Conservation (phyloP, 2,888 invertebrate species). For the Colletes collaris region DNA sequence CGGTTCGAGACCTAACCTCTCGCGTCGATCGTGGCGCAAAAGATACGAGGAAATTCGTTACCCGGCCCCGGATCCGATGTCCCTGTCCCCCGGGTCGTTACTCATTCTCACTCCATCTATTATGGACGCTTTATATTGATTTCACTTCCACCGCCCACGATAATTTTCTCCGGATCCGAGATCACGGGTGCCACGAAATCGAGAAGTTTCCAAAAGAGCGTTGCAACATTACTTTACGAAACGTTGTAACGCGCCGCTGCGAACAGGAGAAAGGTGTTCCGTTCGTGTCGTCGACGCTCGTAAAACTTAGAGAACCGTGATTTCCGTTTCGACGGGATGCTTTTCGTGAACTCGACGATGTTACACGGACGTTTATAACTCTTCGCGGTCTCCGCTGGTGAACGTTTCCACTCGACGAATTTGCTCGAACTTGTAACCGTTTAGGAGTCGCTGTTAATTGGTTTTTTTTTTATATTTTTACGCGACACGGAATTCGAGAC, state of each 20-base stretch:
- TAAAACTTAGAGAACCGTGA: slow-evolving; percentile 45
- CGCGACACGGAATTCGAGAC: too few species aligned
- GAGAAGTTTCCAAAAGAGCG: too few species aligned
- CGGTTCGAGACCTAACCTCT: slow-evolving; percentile 32
- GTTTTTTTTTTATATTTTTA: too few species aligned
- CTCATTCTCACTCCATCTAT: slow-evolving; percentile 38
- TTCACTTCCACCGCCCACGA: slow-evolving; percentile 52
- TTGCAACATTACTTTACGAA: too few species aligned
- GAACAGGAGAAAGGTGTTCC: slow-evolving; percentile 24
- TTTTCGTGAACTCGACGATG: too few species aligned
- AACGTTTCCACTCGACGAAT: too few species aligned
- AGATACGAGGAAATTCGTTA: slow-evolving; percentile 67
- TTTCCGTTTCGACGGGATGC: slow-evolving; percentile 11
- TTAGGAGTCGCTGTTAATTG: too few species aligned
- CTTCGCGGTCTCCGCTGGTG: too few species aligned
- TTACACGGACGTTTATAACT: too few species aligned
- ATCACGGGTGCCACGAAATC: neutral
- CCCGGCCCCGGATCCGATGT: slow-evolving; percentile 42
- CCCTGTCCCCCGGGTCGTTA: slow-evolving; percentile 59
- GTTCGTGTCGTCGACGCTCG: slow-evolving; percentile 2
- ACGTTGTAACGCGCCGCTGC: neutral
- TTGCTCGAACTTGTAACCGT: too few species aligned
- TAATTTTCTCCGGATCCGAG: slow-evolving; percentile 31
- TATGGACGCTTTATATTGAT: slow-evolving; percentile 49
- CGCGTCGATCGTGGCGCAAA: slow-evolving; percentile 26